These are phyloP conservation scores for Cylindroiulus punctatus DNA, from an alignment of 2,888 invertebrate genomes.

Conservation along the genomic window DNA sequence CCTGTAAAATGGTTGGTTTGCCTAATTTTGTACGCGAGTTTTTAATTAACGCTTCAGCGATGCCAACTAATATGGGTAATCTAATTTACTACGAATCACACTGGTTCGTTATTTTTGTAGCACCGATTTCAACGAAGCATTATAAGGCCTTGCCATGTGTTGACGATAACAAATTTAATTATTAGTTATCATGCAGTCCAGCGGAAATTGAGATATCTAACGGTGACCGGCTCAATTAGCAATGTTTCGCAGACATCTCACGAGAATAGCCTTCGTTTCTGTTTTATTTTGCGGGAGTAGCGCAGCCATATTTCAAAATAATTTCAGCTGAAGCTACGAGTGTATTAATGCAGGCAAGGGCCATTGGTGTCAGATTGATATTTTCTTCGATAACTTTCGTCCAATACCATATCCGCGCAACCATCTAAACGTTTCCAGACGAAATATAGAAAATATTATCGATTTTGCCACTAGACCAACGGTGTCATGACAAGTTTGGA, in stretches of 20 bases:
- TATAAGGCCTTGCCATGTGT: background rate
- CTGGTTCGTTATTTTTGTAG: background rate
- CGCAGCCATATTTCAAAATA: slow-evolving; percentile 40
- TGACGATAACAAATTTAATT: slow-evolving; percentile 30
- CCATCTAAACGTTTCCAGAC: slow-evolving; percentile 45
- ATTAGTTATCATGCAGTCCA: background rate
- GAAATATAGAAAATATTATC: slow-evolving; percentile 47
- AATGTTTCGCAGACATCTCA: background rate
- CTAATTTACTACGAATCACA: background rate
- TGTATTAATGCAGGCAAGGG: slow-evolving; percentile 30
- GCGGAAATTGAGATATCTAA: background rate
- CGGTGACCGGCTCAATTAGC: slow-evolving; percentile 10
- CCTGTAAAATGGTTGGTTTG: too few species aligned
- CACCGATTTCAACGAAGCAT: background rate
- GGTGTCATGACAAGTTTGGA: slow-evolving; percentile 30
- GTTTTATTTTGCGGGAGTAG: background rate
- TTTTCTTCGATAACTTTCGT: slow-evolving; percentile 41
- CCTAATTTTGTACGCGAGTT: too few species aligned
- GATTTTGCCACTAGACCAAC: slow-evolving; percentile 38
- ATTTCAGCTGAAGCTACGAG: background rate
- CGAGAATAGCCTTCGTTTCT: background rate
- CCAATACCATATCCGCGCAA: background rate
- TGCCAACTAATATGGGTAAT: background rate
- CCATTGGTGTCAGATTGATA: slow-evolving; percentile 30
- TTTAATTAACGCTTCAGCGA: background rate